Evolutionary conservation across 2,113 vertebrate genomes (phyloP).

Genomic region (Odobenus rosmarus): DNA sequence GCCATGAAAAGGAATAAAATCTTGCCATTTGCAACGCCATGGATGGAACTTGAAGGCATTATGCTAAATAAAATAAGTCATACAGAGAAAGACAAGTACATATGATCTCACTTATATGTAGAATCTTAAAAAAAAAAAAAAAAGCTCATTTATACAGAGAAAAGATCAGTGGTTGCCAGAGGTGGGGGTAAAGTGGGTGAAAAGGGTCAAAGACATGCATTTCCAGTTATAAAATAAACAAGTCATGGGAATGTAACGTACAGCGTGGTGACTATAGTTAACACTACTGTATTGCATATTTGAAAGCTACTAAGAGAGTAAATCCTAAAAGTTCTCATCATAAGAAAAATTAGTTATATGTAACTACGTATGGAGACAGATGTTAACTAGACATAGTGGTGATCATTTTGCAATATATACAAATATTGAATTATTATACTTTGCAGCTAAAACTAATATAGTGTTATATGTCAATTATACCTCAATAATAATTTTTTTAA

Average conservation of each 20-base stretch:
- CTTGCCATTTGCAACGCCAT: neutral
- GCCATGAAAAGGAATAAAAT: neutral
- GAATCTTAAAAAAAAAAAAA: neutral
- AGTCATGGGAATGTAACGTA: neutral
- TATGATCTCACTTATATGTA: neutral
- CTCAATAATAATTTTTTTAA: neutral
- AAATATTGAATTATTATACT: neutral
- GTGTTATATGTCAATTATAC: neutral
- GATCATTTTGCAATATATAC: neutral
- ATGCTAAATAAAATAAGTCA: neutral
- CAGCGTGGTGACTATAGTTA: neutral
- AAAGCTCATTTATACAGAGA: neutral
- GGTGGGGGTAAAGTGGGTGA: neutral
- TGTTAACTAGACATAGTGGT: neutral
- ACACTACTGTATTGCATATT: neutral
- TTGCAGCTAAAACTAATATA: neutral
- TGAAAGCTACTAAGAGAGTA: neutral
- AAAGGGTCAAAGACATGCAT: neutral
- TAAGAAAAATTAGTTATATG: neutral
- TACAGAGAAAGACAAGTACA: neutral
- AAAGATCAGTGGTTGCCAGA: neutral
- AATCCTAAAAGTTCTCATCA: neutral
- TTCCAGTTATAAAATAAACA: neutral
- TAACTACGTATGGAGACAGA: neutral
- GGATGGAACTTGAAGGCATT: neutral